Base-by-base conservation (phyloP, 2,113 vertebrate species). In the Talpa occidentalis region DNA sequence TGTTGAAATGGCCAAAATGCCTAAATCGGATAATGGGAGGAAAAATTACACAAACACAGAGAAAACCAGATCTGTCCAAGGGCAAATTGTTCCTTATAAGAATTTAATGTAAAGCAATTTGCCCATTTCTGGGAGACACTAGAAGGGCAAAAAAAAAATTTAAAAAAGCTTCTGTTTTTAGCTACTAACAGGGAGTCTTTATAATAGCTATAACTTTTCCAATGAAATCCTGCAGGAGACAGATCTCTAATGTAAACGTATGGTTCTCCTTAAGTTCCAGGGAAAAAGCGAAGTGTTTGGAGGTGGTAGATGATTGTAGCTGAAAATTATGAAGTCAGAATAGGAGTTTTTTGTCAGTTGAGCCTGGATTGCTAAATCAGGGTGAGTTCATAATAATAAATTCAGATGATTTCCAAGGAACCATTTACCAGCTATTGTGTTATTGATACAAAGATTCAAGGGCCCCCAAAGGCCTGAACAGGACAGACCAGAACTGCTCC, bases 381-480 rank as follows among this genome's bases (percentile, higher is more conserved):
- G 7, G 37, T 1, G 16, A 7, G 60, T 96, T 67, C 66, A 30
- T 54, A 10, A 62, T 0, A 74, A 26, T 54, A 1, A 0, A 16
- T 86, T 74, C 42, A 93, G 80, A 94, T 35, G 4, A 94, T 37
- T 83, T 94, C 62, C 66, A 91, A 97, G 92, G 94, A 88, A 72
- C 42, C 19, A 42, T 79, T 70, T 90, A 21, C n/a, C 42, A 10
- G 54, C 87, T 87, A 79, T 30, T 93, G 32, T 89, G 72, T 92
- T 92, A 88, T 84, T 93, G 92, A 95, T 80, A 21, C 11, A 93
- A 89, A 42, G 69, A 96, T 95, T 88, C 52, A 95, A 95, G 76
- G 16, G 1, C 92, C 42, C 87, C 80, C 5, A 10, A 56, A 94
- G 74, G 19, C 73, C 35, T 72, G 62, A n/a, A 91, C 54, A 56